These are phyloP conservation scores for Epirrhoe alternata DNA, from an alignment of 2,888 invertebrate species.

Conservation along the genomic window DNA sequence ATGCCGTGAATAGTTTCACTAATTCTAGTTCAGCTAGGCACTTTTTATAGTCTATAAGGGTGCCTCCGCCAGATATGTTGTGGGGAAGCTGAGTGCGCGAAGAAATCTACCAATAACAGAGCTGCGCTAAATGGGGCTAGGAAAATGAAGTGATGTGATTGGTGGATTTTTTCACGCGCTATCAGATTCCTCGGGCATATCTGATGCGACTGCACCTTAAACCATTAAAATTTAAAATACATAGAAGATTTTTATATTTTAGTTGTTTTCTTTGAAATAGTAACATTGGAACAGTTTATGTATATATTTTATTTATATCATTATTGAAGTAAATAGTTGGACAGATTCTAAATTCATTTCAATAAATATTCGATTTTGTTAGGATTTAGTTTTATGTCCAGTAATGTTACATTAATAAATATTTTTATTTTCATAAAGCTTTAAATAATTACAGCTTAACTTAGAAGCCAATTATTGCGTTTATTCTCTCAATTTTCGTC, in stretches of 20 bases:
- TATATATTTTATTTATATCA: constrained; percentile 21
- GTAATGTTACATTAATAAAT: constrained; percentile 26
- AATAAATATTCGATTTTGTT: constrained; percentile 28
- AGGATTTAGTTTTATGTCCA: constrained; percentile 6
- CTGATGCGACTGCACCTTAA: constrained; percentile 12
- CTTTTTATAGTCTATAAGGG: constrained; percentile 56
- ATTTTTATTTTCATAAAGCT: constrained; percentile 37
- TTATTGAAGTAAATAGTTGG: constrained; percentile 40
- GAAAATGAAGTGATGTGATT: not conserved
- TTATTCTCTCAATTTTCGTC: constrained; percentile 18
- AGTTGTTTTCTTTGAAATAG: constrained; percentile 31
- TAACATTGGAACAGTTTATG: constrained; percentile 23
- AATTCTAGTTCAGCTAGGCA: constrained; percentile 63
- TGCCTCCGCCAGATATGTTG: not conserved
- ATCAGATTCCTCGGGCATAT: not conserved
- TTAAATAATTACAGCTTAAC: constrained; percentile 29
- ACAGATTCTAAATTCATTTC: constrained; percentile 40
- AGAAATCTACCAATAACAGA: not conserved
- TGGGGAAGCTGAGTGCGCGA: not conserved
- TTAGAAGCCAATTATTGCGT: constrained; percentile 38
- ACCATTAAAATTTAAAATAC: constrained; percentile 30
- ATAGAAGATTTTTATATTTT: constrained; percentile 33
- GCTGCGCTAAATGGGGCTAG: not conserved
- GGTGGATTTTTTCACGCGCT: not conserved
- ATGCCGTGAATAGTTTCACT: constrained; percentile 21